Conservation (phyloP, 1,140 invertebrate genomes). For the Drosophila takahashii region DNA sequence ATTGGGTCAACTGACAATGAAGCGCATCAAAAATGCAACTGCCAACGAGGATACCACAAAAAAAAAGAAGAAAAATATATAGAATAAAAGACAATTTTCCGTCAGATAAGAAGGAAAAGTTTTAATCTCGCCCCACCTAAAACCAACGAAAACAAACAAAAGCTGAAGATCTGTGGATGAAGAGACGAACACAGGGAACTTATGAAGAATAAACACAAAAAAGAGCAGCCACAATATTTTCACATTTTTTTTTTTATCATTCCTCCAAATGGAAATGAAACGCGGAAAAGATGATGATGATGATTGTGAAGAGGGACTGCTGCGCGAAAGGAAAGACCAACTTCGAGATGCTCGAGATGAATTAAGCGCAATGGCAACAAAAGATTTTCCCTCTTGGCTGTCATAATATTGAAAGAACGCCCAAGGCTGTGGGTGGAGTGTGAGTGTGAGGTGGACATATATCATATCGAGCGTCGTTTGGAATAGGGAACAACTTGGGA, state of each 20-base stretch:
- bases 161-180: conserved; percentile 24
- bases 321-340: conserved; percentile 48
- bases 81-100: conserved; percentile 21
- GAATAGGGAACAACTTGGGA: not conserved
- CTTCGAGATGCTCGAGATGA: conserved; percentile 68
- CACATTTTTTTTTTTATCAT: conserved; percentile 58
- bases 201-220: conserved; percentile 71
- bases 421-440: conserved; percentile 9
- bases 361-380: conserved; percentile 62
- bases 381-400: conserved; percentile 68
- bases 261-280: conserved; percentile 72
- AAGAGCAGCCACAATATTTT: conserved; percentile 68
- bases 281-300: conserved; percentile 34
- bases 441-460: not conserved
- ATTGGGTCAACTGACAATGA: conserved; percentile 76
- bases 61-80: not conserved
- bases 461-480: conserved; percentile 2
- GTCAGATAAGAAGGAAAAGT: conserved; percentile 35
- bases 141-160: conserved; percentile 40
- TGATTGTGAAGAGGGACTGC: conserved; percentile 20
- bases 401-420: conserved; percentile 58
- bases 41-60: conserved; percentile 56
- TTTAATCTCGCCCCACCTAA: conserved; percentile 25
- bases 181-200: conserved; percentile 28
- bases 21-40: conserved; percentile 76